Evolutionary conservation across 1,140 invertebrate species (phyloP).

Genomic region (Diuraphis noxia): DNA sequence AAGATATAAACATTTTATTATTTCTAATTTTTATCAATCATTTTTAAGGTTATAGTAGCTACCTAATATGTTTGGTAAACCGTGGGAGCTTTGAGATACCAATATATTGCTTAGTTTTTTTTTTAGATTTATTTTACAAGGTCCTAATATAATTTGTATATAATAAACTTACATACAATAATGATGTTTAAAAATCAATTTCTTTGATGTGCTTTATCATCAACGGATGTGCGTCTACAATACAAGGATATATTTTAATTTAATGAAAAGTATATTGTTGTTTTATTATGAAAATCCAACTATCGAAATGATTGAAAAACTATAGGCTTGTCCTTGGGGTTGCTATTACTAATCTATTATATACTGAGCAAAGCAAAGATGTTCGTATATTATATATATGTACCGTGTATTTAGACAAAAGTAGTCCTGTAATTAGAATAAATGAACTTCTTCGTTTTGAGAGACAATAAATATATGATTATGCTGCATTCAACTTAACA

Average conservation of each 20-base stretch:
- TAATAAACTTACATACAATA: background rate
- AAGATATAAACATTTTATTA: background rate
- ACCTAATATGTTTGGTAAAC: background rate
- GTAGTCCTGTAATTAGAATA: background rate
- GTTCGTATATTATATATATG: background rate
- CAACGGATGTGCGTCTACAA: background rate
- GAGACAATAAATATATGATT: background rate
- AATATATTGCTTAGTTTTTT: background rate
- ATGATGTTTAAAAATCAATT: constrained; percentile 1
- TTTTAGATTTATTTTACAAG: background rate
- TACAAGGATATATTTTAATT: constrained; percentile 30
- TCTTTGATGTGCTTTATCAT: background rate
- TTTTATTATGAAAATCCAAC: background rate
- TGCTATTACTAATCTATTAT: background rate
- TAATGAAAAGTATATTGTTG: constrained; percentile 6
- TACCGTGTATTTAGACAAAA: background rate
- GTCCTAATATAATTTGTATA: background rate
- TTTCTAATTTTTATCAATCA: background rate
- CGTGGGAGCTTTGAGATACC: background rate
- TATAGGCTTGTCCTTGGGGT: constrained; percentile 17
- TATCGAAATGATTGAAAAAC: constrained; percentile 16
- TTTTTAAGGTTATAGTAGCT: background rate
- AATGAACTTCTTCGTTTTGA: background rate
- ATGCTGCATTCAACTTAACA: too few species aligned
- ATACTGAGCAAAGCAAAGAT: background rate